These are phyloP conservation scores for Drosophila picticornis DNA, from an alignment of 2,888 invertebrate species.

Conservation along the genomic window DNA sequence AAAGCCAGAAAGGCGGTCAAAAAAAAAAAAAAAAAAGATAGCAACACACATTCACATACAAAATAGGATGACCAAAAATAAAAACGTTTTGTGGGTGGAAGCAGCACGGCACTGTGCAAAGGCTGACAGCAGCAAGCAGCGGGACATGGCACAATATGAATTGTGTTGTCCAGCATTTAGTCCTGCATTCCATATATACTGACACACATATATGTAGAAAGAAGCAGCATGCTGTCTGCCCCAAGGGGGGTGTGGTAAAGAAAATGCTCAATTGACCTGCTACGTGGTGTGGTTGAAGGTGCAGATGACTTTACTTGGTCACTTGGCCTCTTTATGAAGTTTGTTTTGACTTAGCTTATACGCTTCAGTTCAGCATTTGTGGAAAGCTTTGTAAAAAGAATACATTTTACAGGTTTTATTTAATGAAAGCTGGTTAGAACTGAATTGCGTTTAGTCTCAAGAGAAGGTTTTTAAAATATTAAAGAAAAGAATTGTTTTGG, in stretches of 20 bases:
- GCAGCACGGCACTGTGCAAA: conserved; percentile 35
- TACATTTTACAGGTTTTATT: conserved; percentile 5
- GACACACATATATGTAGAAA: conserved; percentile 20
- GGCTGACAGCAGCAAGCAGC: conserved; percentile 57
- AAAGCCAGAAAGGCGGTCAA: conserved; percentile 77
- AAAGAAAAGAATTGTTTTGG: neutral
- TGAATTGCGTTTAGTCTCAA: neutral
- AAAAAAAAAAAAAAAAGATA: conserved; percentile 29
- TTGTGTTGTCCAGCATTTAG: conserved; percentile 81
- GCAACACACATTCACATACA: conserved; percentile 11
- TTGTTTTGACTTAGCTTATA: conserved; percentile 32
- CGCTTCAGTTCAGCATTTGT: conserved; percentile 7
- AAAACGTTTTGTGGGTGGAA: conserved; percentile 50
- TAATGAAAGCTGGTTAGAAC: neutral
- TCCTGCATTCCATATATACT: conserved; percentile 50
- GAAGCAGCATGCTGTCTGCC: conserved; percentile 50
- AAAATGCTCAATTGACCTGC: conserved; percentile 46
- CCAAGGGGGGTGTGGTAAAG: conserved; percentile 3
- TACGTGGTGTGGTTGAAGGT: conserved; percentile 11
- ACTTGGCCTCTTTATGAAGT: conserved; percentile 34
- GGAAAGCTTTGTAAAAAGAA: neutral
- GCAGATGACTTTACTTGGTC: conserved; percentile 42
- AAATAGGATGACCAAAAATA: conserved; percentile 46
- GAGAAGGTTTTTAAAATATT: neutral
- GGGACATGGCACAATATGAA: conserved; percentile 76